Conservation (phyloP, 2,113 vertebrate species). For the Ceyx margarethae region DNA sequence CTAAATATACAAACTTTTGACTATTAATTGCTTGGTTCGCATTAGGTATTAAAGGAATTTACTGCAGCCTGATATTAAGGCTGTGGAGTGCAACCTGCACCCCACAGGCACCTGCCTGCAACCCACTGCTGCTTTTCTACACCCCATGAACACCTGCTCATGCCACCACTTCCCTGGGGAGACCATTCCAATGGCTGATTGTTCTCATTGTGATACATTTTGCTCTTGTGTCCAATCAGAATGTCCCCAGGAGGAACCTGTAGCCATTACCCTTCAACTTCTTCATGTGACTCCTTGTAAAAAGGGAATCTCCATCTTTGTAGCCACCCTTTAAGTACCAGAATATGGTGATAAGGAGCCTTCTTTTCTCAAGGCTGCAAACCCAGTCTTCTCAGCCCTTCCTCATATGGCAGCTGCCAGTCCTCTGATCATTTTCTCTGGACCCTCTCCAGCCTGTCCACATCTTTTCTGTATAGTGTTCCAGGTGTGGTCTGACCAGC, state of each 20-base stretch:
- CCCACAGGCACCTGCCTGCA: not conserved
- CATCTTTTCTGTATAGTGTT: not conserved
- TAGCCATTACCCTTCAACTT: not conserved
- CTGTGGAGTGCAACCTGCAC: not conserved
- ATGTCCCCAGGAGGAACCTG: not conserved
- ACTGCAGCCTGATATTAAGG: constrained; percentile 20
- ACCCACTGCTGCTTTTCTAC: not conserved
- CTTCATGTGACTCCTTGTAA: not conserved
- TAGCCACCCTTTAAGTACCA: not conserved
- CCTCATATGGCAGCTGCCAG: not conserved
- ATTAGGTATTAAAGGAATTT: constrained; percentile 47
- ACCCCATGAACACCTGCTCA: fast-evolving
- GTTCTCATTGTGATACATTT: not conserved
- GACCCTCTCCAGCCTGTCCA: not conserved
- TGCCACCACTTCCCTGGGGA: not conserved
- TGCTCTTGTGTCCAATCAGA: not conserved
- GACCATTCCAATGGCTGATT: not conserved
- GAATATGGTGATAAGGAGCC: not conserved
- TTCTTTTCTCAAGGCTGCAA: not conserved
- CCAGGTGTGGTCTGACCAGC: not conserved
- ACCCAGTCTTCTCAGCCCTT: not conserved
- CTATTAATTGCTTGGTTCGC: constrained; percentile 61
- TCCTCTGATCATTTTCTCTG: not conserved
- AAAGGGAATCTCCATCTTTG: not conserved
- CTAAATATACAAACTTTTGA: constrained; percentile 34